Base-by-base conservation (phyloP, 1,140 invertebrate genomes). In the Drosophila yakuba region DNA sequence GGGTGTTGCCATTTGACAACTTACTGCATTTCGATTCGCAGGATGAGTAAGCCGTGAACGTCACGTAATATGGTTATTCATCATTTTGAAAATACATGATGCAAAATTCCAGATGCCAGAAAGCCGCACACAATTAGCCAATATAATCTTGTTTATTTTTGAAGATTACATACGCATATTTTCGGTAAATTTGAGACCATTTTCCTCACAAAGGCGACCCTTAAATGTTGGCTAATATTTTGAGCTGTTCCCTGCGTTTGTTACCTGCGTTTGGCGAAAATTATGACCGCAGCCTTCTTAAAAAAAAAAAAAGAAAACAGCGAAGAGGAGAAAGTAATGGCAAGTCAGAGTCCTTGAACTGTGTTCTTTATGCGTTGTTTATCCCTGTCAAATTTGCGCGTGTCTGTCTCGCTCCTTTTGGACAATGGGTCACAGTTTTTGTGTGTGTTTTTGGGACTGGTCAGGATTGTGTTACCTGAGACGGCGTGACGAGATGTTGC, bases 361-460 rank as follows among this genome's bases (percentile, higher is more conserved):
- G 76, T 67, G 76, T 89, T 88, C 68, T 79, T 88, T 82, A 78
- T 83, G 83, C 64, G 59, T 76, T 77, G 55, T 81, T 68, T 78
- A 78, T 74, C 35, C 73, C 52, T 74, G 61, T 32, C 56, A 47
- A 83, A 81, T 71, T 75, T 73, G 72, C 83, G 83, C 79, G 83
- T 86, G 83, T 79, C 82, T 69, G 73, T 45, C 43, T 59, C 54
- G 52, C 44, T 57, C 51, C 66, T 54, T 56, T 11, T 45, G 47
- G 36, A 64, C 78, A 74, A 51, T 41, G 60, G 58, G 59, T 52
- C 64, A 61, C 63, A 44, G 38, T 32, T 12, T 39, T 39, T 39
- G 11, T 14, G 11, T 39, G 7, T 36, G 3, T 36, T 51, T 51
- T 25, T 48, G 39, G 39, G 35, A 8, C 20, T 39, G 76, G 68